Base-by-base conservation (phyloP, 2,113 vertebrate genomes). In the Tenrec ecaudatus region DNA sequence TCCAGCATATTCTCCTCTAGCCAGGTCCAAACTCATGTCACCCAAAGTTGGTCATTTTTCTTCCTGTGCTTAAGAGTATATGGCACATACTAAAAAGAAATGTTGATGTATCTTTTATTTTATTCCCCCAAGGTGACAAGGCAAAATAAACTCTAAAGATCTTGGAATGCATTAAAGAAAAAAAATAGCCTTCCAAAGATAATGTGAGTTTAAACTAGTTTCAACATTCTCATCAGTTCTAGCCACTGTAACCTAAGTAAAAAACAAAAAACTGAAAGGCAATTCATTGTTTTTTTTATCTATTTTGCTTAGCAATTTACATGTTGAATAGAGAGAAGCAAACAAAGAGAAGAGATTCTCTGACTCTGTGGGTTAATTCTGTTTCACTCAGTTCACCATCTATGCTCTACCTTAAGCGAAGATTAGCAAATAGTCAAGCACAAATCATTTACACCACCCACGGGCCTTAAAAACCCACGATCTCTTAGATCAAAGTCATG, bases 311-410 rank as follows among this genome's bases (percentile, higher is more conserved):
- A 17, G n/a, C 16, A 89, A 60, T 79, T 89, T 78, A 84, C 25
- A 80, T 60, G 68, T 71, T 60, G 33, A 90, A 14, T 66, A 79
- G 3, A 82, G 2, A 83, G 1, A 83, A 14, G 25, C 7, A 81
- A 77, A 38, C 43, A 62, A 87, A 77, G 6, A 22, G 10, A 36
- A 68, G 11, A 82, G 2, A 1, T 82, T 82, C 58, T 62, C 4
- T 25, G 82, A 69, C 23, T 91, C 11, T 92, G 40, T 86, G 68
- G 47, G 25, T 85, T 71, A 80, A 91, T 86, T 86, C 23, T 57
- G 33, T 90, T 81, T 82, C 43, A 58, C 1, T 82, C 27, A 22
- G 19, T 38, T 94, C 90, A 87, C n/a, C 69, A 0, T 60, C 29
- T 33, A 82, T 60, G 77, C 38, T 89, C 43, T 68, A 40, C 10